Percentiles rank a stretch among this genome's conserved stretches.
These are phyloP conservation scores for Lamellibrachia columna DNA, from an alignment of 2,888 invertebrate genomes.

Conservation along the genomic window DNA sequence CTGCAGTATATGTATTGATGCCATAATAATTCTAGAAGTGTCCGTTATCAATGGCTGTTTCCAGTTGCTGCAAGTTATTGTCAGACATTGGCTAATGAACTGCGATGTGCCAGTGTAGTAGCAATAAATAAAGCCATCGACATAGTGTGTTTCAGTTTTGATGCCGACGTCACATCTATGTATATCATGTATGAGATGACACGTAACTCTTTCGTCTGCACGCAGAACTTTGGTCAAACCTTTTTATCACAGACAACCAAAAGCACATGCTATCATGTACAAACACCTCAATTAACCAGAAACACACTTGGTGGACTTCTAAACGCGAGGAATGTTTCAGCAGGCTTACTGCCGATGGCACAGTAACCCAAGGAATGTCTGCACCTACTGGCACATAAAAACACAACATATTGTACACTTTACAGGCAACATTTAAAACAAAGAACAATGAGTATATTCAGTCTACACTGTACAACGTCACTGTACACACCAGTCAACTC, in stretches of 20 bases:
- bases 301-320: background rate
- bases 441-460: background rate
- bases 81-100: background rate
- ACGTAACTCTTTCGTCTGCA: background rate
- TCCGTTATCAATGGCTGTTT: background rate
- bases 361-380: background rate
- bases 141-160: background rate
- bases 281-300: background rate
- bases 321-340: background rate
- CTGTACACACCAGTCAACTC: background rate
- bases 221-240: background rate
- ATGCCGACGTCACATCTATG: background rate
- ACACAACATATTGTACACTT: background rate
- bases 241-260: background rate
- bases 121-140: background rate
- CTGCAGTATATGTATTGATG: background rate
- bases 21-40: background rate
- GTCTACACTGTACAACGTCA: slow-evolving; percentile 12
- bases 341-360: background rate
- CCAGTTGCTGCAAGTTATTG: background rate
- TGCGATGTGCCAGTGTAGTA: background rate
- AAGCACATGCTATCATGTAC: background rate
- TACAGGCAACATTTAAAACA: background rate
- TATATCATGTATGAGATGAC: background rate
- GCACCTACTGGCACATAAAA: background rate